A percentile compares a stretch with the other conserved stretches of the same genome.
phyloP scores from a whole-genome alignment of 2,113 vertebrate species.

The Ptilorrhoa leucosticta region DNA sequence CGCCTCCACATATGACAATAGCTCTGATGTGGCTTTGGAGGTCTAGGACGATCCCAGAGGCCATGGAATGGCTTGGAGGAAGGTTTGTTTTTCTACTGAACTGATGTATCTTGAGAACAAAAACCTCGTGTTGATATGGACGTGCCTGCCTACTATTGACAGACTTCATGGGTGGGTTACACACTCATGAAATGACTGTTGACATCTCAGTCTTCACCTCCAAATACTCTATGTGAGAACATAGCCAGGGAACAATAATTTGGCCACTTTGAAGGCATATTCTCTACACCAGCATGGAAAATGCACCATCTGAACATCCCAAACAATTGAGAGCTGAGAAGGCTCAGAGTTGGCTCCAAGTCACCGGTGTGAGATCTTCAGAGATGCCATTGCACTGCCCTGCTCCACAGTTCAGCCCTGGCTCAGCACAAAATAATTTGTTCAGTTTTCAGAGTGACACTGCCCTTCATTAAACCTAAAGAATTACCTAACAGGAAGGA shows the following conservation, averaged over 20 bases:
- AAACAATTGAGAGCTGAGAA: background rate
- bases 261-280: background rate
- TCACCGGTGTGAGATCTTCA: background rate
- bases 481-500: background rate
- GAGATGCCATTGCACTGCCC: background rate
- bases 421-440: background rate
- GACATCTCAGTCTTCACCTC: background rate
- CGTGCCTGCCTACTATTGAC: background rate
- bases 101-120: background rate
- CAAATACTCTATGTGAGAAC: rapidly evolving
- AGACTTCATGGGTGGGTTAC: background rate
- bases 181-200: background rate
- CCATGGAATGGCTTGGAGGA: background rate
- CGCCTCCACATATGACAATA: background rate
- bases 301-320: background rate
- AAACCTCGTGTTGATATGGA: background rate
- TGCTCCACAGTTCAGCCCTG: background rate
- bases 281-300: background rate
- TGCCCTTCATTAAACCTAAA: background rate
- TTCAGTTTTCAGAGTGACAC: background rate
- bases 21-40: background rate
- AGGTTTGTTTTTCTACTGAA: background rate
- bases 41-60: background rate
- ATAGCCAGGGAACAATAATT: background rate
- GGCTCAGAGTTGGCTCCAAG: background rate